These are phyloP conservation scores for Parotocinclus haroldoi DNA, from an alignment of 2,797 vertebrate species.

Conservation along the genomic window DNA sequence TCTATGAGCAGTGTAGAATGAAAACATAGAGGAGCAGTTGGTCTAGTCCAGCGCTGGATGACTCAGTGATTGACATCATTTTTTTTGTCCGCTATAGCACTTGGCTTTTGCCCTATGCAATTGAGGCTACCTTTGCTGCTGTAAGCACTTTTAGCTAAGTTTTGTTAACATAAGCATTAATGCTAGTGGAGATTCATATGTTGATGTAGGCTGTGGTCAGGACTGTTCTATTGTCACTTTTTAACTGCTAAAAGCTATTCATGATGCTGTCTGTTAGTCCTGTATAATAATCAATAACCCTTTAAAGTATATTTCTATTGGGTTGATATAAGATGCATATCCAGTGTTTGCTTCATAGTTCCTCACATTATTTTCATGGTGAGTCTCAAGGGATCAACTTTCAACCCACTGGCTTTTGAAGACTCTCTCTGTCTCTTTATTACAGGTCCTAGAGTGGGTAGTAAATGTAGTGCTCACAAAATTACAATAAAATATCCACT, in stretches of 20 bases:
- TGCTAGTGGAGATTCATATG: neutral
- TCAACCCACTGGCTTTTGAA: constrained; percentile 33
- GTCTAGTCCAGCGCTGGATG: constrained; percentile 22
- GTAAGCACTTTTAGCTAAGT: constrained; percentile 25
- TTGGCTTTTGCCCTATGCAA: constrained; percentile 4
- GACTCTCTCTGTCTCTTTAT: constrained; percentile 20
- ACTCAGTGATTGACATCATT: constrained; percentile 33
- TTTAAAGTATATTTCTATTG: constrained; percentile 17
- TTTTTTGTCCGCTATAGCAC: constrained; percentile 3
- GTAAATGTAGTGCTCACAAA: no score
- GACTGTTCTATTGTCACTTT: constrained; percentile 3
- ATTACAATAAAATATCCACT: no score
- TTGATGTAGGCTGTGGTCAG: constrained; percentile 15
- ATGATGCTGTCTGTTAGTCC: neutral
- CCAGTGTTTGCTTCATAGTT: constrained; percentile 22
- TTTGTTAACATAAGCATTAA: constrained; percentile 24
- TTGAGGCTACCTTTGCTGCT: constrained; percentile 7
- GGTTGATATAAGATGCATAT: constrained; percentile 10
- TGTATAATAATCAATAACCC: neutral
- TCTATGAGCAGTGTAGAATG: no score
- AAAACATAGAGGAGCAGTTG: constrained; percentile 39
- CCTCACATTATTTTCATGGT: constrained; percentile 25
- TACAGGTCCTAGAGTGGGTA: constrained; percentile 21
- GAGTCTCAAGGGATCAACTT: constrained; percentile 26
- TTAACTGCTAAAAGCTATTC: neutral